Evolutionary conservation across 2,888 invertebrate genomes (phyloP).

Genomic region (Meliscaeva auricollis): DNA sequence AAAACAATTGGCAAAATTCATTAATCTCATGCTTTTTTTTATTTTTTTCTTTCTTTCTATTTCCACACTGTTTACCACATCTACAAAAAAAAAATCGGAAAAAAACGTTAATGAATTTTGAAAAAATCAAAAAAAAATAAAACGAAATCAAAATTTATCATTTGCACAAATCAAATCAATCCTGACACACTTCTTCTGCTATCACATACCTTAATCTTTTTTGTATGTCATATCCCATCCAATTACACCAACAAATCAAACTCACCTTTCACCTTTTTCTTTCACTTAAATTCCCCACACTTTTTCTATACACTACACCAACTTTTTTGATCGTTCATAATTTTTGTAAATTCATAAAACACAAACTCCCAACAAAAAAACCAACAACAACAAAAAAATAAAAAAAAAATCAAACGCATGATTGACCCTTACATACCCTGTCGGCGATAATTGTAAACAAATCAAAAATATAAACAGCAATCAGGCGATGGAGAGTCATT

Average conservation of each 20-base stretch:
- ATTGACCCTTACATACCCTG: constrained; percentile 24
- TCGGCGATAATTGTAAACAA: constrained; percentile 59
- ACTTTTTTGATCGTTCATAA: constrained; percentile 41
- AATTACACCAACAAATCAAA: constrained; percentile 31
- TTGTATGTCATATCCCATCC: constrained; percentile 61
- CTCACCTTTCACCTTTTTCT: constrained; percentile 46
- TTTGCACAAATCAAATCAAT: constrained; percentile 63
- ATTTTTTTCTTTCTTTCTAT: constrained; percentile 71
- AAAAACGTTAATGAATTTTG: constrained; percentile 60
- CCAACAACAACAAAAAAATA: constrained; percentile 19
- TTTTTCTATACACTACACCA: constrained; percentile 41
- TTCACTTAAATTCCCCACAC: constrained; percentile 52
- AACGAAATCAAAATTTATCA: constrained; percentile 63
- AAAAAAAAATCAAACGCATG: constrained; percentile 44
- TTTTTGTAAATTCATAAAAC: constrained; percentile 50
- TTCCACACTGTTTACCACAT: constrained; percentile 68
- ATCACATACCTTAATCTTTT: constrained; percentile 29
- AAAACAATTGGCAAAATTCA: constrained; percentile 73
- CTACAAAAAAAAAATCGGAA: constrained; percentile 43
- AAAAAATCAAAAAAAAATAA: constrained; percentile 42
- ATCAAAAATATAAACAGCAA: constrained; percentile 71
- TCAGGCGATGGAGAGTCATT: constrained; percentile 81
- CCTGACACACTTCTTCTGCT: constrained; percentile 60
- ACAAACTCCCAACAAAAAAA: constrained; percentile 23
- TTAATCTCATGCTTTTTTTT: constrained; percentile 73